phyloP scores from a whole-genome alignment of 2,113 vertebrate species.

The Carassius gibelio region DNA sequence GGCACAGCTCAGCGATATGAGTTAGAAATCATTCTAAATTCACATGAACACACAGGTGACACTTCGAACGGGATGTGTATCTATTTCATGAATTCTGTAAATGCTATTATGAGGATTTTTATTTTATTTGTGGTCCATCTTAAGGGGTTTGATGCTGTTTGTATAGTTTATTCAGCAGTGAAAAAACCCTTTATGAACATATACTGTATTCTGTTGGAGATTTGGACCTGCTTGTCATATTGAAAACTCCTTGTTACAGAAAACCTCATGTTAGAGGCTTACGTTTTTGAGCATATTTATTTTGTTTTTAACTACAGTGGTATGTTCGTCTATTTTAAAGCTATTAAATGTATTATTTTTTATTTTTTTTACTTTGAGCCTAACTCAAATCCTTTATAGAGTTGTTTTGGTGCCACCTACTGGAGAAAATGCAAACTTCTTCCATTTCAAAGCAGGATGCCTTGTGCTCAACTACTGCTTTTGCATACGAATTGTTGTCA shows the following conservation, averaged over 20 bases:
- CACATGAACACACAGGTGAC: not conserved
- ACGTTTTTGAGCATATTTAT: conserved; percentile 56
- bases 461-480: not conserved
- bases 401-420: conserved; percentile 36
- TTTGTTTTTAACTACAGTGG: conserved; percentile 42
- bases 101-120: not conserved
- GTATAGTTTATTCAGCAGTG: not conserved
- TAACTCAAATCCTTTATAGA: not conserved
- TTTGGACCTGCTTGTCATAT: not conserved
- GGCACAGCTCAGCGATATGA: not conserved
- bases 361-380: not conserved
- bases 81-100: conserved; percentile 5
- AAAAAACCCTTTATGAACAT: not conserved
- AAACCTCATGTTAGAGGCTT: not conserved
- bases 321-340: not conserved
- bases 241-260: conserved; percentile 3
- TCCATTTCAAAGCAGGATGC: not conserved
- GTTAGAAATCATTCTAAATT: not conserved
- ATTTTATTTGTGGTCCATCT: not conserved
- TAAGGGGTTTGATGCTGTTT: not conserved
- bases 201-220: conserved; percentile 4
- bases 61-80: not conserved
- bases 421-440: not conserved
- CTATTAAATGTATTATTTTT: not conserved
- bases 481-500: conserved; percentile 55